phyloP scores from a whole-genome alignment of 2,113 vertebrate species.

The Labeo catla region DNA sequence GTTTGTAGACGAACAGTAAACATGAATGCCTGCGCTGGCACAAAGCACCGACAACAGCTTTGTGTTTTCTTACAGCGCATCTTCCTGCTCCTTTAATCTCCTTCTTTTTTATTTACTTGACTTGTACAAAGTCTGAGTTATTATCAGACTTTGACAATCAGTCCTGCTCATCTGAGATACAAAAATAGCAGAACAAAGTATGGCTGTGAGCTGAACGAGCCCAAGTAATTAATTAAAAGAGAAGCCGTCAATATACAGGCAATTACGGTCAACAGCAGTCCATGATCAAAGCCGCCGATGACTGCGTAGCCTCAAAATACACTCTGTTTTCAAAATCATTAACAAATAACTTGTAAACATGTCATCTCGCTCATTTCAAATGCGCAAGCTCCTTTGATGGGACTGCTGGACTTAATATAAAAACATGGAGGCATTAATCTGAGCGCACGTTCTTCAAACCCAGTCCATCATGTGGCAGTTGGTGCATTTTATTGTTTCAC shows the following conservation, averaged over 20 bases:
- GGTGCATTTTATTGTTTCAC: slow-evolving; percentile 65
- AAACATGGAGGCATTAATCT: slow-evolving; percentile 70
- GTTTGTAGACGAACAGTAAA: slow-evolving; percentile 42
- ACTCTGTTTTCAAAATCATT: slow-evolving; percentile 70
- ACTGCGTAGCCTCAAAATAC: slow-evolving; percentile 60
- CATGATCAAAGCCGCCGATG: slow-evolving; percentile 67
- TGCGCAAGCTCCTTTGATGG: slow-evolving; percentile 64
- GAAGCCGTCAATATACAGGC: slow-evolving; percentile 62
- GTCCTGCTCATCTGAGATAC: slow-evolving; percentile 65
- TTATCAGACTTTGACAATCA: slow-evolving; percentile 66
- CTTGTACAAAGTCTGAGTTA: slow-evolving; percentile 26
- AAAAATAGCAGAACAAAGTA: slow-evolving; percentile 65
- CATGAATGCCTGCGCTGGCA: slow-evolving; percentile 9
- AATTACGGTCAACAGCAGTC: slow-evolving; percentile 68
- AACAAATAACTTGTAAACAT: slow-evolving; percentile 68
- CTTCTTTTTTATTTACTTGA: slow-evolving; percentile 38
- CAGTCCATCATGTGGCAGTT: slow-evolving; percentile 40
- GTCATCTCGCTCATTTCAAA: slow-evolving; percentile 72
- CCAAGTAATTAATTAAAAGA: slow-evolving; percentile 71
- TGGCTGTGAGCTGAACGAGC: slow-evolving; percentile 63
- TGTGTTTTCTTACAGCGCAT: slow-evolving; percentile 30
- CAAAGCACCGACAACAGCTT: slow-evolving; percentile 29
- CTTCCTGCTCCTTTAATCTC: slow-evolving; percentile 36
- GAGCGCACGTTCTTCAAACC: slow-evolving; percentile 62
- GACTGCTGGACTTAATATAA: slow-evolving; percentile 73